Percentiles rank a stretch among this genome's conserved stretches.
Evolutionary conservation across 2,888 invertebrate species (phyloP).

Genomic region (Diarsia brunnea): DNA sequence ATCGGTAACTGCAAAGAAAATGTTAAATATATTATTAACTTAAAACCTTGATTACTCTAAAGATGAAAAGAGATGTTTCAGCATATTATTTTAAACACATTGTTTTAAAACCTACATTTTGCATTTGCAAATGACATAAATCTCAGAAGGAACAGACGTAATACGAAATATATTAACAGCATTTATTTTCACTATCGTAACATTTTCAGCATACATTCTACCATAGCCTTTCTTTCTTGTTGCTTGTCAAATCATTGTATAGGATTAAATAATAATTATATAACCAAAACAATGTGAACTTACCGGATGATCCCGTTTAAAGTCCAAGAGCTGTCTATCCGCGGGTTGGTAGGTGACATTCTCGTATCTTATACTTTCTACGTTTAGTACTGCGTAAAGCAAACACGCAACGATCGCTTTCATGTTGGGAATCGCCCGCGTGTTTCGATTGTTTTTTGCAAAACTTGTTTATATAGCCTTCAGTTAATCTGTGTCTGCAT

Average conservation of each 20-base stretch:
- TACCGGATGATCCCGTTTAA: conserved; percentile 74
- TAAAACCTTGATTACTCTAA: conserved; percentile 67
- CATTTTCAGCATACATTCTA: background rate
- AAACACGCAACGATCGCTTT: conserved; percentile 45
- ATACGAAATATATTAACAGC: background rate
- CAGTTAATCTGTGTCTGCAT: background rate
- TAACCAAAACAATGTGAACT: background rate
- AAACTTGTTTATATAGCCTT: conserved; percentile 30
- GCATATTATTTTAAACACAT: background rate
- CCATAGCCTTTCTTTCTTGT: background rate
- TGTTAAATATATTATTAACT: too few relatives aligned
- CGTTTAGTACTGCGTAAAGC: conserved; percentile 29
- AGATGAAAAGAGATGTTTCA: background rate
- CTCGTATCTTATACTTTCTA: conserved; percentile 46
- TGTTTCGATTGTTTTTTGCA: background rate
- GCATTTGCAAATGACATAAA: background rate
- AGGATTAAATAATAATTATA: background rate
- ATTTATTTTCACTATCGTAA: background rate
- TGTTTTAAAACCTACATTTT: background rate
- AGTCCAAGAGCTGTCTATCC: conserved; percentile 73
- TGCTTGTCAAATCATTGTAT: background rate
- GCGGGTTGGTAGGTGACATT: conserved; percentile 67
- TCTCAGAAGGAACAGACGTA: background rate
- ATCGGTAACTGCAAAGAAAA: conserved; percentile 68
- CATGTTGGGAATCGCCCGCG: conserved; percentile 42